Percentiles rank a stretch among this genome's conserved stretches.
Conservation (phyloP, 2,888 invertebrate genomes). For the Lymantria dispar region DNA sequence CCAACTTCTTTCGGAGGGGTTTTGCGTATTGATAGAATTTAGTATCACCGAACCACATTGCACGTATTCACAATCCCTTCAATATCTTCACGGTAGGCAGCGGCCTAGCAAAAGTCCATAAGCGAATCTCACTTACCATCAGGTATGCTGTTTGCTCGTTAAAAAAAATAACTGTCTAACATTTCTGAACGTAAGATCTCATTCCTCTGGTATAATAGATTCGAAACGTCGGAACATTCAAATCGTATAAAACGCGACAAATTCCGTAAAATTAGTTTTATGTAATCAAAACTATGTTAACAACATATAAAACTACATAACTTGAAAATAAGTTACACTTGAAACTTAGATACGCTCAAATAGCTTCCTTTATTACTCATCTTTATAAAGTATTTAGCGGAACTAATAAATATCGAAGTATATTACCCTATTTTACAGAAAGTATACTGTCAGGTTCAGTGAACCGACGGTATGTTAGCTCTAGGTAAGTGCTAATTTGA, state of each 20-base stretch:
- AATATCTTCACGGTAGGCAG: too few relatives aligned
- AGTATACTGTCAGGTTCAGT: conserved; percentile 3
- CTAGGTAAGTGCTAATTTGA: conserved; percentile 5
- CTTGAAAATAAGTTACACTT: neutral
- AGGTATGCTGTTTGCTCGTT: too few relatives aligned
- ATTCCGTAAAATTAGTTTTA: neutral
- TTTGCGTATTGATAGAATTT: too few relatives aligned
- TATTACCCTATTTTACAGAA: conserved; percentile 1
- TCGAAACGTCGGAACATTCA: neutral
- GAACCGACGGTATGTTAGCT: neutral
- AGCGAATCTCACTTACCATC: too few relatives aligned
- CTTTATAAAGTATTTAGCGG: neutral
- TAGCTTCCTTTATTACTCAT: neutral
- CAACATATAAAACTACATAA: neutral
- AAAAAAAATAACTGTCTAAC: too few relatives aligned
- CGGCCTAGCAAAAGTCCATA: too few relatives aligned
- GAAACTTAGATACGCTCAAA: neutral
- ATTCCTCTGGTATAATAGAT: neutral
- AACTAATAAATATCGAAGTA: neutral
- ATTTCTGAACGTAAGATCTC: too few relatives aligned
- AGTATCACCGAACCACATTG: too few relatives aligned
- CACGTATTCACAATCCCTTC: too few relatives aligned
- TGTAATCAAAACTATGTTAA: neutral
- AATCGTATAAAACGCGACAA: neutral
- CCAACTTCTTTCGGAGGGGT: too few relatives aligned